phyloP scores from a whole-genome alignment of 2,113 vertebrate genomes.

The Orthonyx spaldingii region DNA sequence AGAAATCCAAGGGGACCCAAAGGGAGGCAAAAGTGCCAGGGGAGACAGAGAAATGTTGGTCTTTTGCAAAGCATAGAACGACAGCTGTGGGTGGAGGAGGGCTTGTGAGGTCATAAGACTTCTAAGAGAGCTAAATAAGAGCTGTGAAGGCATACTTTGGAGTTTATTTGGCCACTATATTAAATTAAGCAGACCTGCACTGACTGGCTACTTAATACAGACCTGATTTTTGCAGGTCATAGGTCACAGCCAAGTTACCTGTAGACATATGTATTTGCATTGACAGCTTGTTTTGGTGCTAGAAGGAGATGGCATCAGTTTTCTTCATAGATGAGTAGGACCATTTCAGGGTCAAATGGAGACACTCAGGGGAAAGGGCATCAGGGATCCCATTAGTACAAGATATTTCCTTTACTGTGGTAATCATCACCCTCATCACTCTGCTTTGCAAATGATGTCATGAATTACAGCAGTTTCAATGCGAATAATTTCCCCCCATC shows the following conservation, averaged over 20 bases:
- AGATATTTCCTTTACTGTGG: neutral
- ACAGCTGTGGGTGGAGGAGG: neutral
- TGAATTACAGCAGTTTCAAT: neutral
- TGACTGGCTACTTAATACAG: neutral
- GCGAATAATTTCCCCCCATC: neutral
- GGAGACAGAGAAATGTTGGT: rapidly evolving
- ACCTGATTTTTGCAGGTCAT: neutral
- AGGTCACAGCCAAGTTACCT: neutral
- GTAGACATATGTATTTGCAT: neutral
- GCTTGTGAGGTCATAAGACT: neutral
- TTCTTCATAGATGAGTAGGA: neutral
- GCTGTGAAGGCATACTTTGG: neutral
- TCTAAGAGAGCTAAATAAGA: neutral
- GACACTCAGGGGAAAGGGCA: neutral
- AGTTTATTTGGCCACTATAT: neutral
- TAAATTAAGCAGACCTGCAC: neutral
- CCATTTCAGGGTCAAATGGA: neutral
- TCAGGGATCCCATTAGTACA: neutral
- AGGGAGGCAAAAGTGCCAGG: neutral
- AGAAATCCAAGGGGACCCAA: neutral
- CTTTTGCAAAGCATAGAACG: neutral
- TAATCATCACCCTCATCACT: neutral
- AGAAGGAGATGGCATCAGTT: neutral
- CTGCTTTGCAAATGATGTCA: neutral
- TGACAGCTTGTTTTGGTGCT: neutral